phyloP scores from a whole-genome alignment of 2,797 vertebrate genomes.

The Lepilemur ruficaudatus region DNA sequence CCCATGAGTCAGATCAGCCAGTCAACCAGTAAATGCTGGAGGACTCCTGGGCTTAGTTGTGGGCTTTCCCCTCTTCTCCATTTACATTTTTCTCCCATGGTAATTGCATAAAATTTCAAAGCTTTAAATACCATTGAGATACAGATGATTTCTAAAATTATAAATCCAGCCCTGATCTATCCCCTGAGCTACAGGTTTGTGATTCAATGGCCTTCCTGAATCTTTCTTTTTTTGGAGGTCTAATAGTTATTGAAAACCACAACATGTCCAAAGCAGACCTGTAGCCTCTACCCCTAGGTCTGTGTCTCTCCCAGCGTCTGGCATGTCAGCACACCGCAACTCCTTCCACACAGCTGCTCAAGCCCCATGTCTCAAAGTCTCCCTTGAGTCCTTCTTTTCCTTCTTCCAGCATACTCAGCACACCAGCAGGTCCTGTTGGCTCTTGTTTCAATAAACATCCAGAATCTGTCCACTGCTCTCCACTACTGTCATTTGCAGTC shows the following conservation, averaged over 20 bases:
- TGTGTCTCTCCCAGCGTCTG: background rate
- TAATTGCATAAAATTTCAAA: constrained; percentile 27
- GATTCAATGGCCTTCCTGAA: background rate
- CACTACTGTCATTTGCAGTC: background rate
- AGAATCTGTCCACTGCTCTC: background rate
- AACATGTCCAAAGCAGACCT: background rate
- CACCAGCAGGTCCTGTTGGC: background rate
- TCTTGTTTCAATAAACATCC: background rate
- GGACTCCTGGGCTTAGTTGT: background rate
- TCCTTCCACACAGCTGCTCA: background rate
- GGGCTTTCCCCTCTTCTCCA: background rate
- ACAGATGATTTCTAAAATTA: constrained; percentile 31
- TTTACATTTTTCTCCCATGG: constrained; percentile 25
- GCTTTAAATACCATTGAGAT: constrained; percentile 13
- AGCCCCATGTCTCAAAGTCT: background rate
- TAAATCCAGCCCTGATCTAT: background rate
- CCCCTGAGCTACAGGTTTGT: background rate
- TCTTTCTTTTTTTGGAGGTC: background rate
- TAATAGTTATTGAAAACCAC: background rate
- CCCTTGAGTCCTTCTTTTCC: background rate
- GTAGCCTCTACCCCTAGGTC: background rate
- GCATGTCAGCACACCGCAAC: background rate
- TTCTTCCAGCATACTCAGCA: background rate
- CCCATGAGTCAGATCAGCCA: background rate
- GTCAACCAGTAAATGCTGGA: background rate